phyloP scores from a whole-genome alignment of 2,113 vertebrate species.

The Seriola aureovittata region DNA sequence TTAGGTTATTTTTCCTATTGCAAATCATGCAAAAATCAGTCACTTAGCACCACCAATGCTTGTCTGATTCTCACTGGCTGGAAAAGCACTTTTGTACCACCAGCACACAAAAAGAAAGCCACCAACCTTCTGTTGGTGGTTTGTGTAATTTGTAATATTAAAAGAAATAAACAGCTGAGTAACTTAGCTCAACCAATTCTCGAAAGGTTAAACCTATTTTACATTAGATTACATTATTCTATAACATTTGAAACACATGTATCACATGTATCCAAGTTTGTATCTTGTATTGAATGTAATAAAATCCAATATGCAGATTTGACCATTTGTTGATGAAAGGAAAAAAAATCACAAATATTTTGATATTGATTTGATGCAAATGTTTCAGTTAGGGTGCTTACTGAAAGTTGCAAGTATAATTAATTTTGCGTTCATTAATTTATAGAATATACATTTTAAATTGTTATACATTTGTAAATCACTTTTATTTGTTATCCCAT shows the following conservation, averaged over 20 bases:
- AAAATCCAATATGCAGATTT: neutral
- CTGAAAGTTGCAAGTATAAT: neutral
- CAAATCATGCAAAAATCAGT: neutral
- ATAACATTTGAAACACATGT: neutral
- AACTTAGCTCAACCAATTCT: neutral
- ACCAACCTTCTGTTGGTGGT: conserved; percentile 7
- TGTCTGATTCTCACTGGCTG: neutral
- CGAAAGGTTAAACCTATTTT: neutral
- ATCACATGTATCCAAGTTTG: neutral
- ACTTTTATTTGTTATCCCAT: neutral
- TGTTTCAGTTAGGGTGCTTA: neutral
- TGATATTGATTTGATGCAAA: neutral
- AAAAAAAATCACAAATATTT: neutral
- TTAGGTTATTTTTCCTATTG: neutral
- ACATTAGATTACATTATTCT: neutral
- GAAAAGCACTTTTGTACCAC: neutral
- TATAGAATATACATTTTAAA: neutral
- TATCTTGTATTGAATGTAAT: neutral
- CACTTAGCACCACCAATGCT: neutral
- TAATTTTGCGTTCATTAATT: neutral
- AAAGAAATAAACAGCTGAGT: conserved; percentile 3
- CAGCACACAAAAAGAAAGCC: conserved; percentile 4
- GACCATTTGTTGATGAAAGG: neutral
- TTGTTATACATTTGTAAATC: neutral
- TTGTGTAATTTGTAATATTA: conserved; percentile 22